phyloP scores from a whole-genome alignment of 2,888 invertebrate species.

The Troglohyphantes excavatus region DNA sequence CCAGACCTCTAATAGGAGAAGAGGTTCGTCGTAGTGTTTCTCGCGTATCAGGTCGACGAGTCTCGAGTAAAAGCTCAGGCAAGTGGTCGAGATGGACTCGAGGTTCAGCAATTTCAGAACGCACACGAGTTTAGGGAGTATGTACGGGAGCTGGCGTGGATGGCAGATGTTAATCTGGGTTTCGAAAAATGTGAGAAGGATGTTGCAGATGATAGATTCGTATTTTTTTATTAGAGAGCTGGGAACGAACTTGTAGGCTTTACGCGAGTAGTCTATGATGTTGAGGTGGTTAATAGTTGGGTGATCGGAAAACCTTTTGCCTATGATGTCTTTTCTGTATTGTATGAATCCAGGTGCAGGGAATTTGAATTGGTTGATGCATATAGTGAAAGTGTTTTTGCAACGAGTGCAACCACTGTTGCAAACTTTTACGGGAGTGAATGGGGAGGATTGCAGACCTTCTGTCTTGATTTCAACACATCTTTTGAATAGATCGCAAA shows the following conservation, averaged over 20 bases:
- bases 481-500: slow-evolving; percentile 22
- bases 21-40: neutral
- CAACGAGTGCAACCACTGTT: slow-evolving; percentile 1
- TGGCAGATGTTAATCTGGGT: neutral
- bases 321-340: neutral
- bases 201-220: neutral
- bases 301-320: slow-evolving; percentile 21
- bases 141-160: neutral
- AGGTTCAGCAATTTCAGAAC: slow-evolving; percentile 9
- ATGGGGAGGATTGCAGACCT: neutral
- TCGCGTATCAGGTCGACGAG: neutral
- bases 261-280: slow-evolving; percentile 8
- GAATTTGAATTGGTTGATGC: neutral
- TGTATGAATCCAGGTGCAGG: neutral
- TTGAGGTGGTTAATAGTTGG: slow-evolving; percentile 13
- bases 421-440: slow-evolving; percentile 11
- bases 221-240: neutral
- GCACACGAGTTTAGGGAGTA: neutral
- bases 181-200: neutral
- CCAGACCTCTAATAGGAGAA: neutral
- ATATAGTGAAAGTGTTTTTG: neutral
- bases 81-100: neutral
- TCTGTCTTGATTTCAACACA: neutral
- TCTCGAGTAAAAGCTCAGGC: neutral
- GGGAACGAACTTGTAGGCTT: slow-evolving; percentile 14